Evolutionary conservation across 2,888 invertebrate genomes (phyloP), one percentile per base, ranked within the genome.

Genomic region (Priocnemis perturbator): DNA sequence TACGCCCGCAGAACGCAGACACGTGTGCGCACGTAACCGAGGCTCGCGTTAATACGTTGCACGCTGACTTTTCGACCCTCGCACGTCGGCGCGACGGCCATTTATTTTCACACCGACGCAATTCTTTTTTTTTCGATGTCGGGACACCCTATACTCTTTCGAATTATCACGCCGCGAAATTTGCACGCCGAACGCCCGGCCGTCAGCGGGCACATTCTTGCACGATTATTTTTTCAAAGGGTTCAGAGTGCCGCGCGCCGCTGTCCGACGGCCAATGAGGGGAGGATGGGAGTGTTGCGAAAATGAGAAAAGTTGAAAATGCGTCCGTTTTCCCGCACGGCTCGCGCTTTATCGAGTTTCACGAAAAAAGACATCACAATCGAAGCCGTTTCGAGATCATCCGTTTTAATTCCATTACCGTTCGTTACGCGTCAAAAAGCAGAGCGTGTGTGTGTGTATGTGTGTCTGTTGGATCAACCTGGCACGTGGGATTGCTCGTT

Each of bases 361-460:
- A 21, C 47, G 20, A 37, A 57, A 57, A 57, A 30, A 37, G 37
- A 11, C 37, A 11, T 3, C 37, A 11, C 7, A 11, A 57, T 57
- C 9, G 57, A 23, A 30, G 37, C 30, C 37, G 30, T 30, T 57
- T 30, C 30, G 57, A 55, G 69, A 75, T 78, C 74, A 71, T 76
- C 71, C 71, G 73, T 72, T 75, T 63, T 69, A 76, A 79, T 79
- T 72, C 70, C 66, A 73, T 79, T 77, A 73, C 67, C 66, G 67
- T 17, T 26, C 26, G 26, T 26, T 26, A 5, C 2, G 50, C 50
- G 19, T 50, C 50, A n/a, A 50, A 50, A 50, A 37, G 19, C 50
- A 3, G 50, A 1, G 50, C 50, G 50, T 17, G 50, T 1, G 50
- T 50, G 50, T 14, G 17, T 50, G 50, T 17, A 26, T 2, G 50